A percentile compares a stretch with the other conserved stretches of the same genome.
Evolutionary conservation across 2,888 invertebrate genomes (phyloP).

Genomic region (Antitype chi): DNA sequence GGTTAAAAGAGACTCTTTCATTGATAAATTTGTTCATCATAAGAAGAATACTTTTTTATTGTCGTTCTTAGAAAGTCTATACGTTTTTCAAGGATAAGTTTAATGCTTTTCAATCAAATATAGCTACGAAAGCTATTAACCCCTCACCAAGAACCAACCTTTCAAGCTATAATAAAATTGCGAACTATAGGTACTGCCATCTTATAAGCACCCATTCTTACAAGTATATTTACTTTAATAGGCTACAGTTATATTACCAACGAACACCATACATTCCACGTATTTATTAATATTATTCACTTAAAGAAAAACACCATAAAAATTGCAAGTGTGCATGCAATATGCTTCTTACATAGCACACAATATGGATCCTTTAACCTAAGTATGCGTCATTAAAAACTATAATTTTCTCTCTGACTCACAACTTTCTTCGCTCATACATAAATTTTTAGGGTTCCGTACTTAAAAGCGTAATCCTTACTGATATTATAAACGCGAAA

Average conservation of each 20-base stretch:
- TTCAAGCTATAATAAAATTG: background rate
- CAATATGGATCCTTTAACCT: background rate
- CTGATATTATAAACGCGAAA: too few species aligned
- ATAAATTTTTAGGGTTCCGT: background rate
- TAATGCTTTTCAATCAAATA: too few species aligned
- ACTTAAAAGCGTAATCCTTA: too few species aligned
- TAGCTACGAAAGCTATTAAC: too few species aligned
- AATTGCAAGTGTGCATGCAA: constrained; percentile 50
- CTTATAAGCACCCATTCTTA: constrained; percentile 27
- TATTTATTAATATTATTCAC: constrained; percentile 25
- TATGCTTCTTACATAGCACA: constrained; percentile 15
- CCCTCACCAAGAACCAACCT: too few species aligned
- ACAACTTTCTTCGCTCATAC: constrained; percentile 4
- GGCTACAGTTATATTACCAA: constrained; percentile 4
- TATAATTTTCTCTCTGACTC: constrained; percentile 30
- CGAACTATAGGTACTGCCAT: constrained; percentile 1
- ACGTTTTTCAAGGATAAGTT: too few species aligned
- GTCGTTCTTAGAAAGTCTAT: too few species aligned
- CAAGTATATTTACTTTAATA: constrained; percentile 44
- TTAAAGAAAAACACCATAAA: constrained; percentile 23
- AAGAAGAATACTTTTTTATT: too few species aligned
- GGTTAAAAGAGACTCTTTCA: too few species aligned
- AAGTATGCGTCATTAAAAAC: constrained; percentile 24
- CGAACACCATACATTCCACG: constrained; percentile 20
- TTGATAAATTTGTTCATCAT: too few species aligned